Conservation (phyloP, 2,888 invertebrate species). For the Hemithea aestivaria region DNA sequence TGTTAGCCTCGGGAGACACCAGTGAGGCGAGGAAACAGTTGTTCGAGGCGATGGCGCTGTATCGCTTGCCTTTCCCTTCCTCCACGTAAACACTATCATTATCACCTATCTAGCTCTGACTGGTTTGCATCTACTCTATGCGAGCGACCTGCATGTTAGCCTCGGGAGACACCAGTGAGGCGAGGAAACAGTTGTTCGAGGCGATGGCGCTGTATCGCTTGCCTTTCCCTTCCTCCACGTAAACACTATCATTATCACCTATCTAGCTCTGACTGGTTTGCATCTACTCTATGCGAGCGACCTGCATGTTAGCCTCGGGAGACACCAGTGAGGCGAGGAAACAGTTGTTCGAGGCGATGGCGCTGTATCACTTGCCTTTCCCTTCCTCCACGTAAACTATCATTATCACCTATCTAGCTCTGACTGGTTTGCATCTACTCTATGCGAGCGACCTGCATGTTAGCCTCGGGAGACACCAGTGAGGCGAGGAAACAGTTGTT, state of each 20-base stretch:
- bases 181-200: constrained; percentile 40
- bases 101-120: too few species aligned
- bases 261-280: too few species aligned
- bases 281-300: constrained; percentile 46
- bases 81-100: constrained; percentile 36
- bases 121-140: constrained; percentile 46
- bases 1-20: constrained; percentile 50
- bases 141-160: constrained; percentile 52
- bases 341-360: constrained; percentile 47
- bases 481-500: constrained; percentile 48
- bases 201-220: constrained; percentile 51
- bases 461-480: constrained; percentile 45
- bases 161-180: constrained; percentile 47
- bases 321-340: constrained; percentile 48
- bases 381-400: constrained; percentile 41
- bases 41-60: constrained; percentile 48
- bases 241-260: too few species aligned
- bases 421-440: constrained; percentile 47
- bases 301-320: constrained; percentile 50
- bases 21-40: constrained; percentile 47
- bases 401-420: too few species aligned
- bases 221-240: constrained; percentile 49
- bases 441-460: constrained; percentile 48
- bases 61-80: constrained; percentile 46
- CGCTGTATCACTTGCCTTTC: constrained; percentile 47